These are phyloP conservation scores for Brachypodius melanocephalos DNA, from an alignment of 2,113 vertebrate species.

Conservation along the genomic window DNA sequence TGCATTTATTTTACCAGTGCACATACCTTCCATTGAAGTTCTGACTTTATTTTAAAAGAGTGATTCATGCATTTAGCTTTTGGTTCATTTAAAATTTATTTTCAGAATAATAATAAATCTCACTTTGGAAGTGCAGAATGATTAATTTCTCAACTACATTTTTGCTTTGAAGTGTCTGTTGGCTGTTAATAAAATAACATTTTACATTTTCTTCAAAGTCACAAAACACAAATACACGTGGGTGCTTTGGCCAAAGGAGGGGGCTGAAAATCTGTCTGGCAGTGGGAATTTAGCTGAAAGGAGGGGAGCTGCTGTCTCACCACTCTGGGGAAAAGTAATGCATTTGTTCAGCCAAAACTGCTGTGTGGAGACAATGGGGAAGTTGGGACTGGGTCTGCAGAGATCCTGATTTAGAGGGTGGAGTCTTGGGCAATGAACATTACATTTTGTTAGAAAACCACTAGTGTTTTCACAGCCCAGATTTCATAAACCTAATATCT, in stretches of 20 bases:
- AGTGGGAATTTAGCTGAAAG: background rate
- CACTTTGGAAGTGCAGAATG: slow-evolving; percentile 29
- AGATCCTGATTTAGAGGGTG: background rate
- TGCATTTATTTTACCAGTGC: slow-evolving; percentile 41
- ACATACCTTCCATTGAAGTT: background rate
- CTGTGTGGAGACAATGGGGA: background rate
- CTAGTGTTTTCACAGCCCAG: background rate
- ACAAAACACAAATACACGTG: background rate
- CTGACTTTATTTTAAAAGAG: slow-evolving; percentile 56
- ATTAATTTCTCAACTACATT: slow-evolving; percentile 54
- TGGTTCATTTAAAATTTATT: slow-evolving; percentile 32
- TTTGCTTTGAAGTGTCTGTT: slow-evolving; percentile 56
- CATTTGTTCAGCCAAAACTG: background rate
- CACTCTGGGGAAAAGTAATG: background rate
- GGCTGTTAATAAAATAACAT: slow-evolving; percentile 36
- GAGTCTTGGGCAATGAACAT: background rate
- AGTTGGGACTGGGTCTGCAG: background rate
- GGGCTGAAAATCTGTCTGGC: background rate
- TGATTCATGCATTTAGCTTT: slow-evolving; percentile 26
- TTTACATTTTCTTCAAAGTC: slow-evolving; percentile 8
- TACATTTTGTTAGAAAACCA: background rate
- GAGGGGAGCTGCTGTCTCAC: background rate
- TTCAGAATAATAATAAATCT: slow-evolving; percentile 7
- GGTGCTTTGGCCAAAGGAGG: background rate
- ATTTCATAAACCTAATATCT: slow-evolving; percentile 3